Conservation (phyloP, 1,140 invertebrate species). For the Pteromalus puparum region DNA sequence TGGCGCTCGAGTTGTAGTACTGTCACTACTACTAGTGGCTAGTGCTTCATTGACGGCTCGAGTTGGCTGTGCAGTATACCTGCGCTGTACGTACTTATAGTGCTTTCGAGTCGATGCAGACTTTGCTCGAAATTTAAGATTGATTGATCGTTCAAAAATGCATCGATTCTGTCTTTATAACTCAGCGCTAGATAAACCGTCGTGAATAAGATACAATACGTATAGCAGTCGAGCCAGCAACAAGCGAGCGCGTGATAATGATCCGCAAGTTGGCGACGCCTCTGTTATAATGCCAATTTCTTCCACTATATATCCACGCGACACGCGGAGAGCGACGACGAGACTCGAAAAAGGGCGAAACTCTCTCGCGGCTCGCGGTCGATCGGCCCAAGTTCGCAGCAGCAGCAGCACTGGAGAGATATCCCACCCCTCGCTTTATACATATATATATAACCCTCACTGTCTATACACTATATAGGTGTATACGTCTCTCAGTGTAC, state of each 20-base stretch:
- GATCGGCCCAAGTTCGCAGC: slow-evolving; percentile 42
- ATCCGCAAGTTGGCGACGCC: neutral
- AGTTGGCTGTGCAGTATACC: neutral
- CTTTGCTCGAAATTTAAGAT: too few species aligned
- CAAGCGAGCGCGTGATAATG: neutral
- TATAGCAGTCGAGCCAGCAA: neutral
- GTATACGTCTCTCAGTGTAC: slow-evolving; percentile 6
- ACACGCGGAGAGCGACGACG: too few species aligned
- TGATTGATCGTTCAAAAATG: neutral
- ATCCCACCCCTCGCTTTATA: neutral
- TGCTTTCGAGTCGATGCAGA: too few species aligned
- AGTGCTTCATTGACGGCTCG: neutral
- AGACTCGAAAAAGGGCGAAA: neutral
- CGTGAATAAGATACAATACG: too few species aligned
- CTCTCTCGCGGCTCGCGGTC: neutral
- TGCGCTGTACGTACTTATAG: too few species aligned
- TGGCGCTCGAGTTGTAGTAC: neutral
- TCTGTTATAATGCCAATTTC: neutral
- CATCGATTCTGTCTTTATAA: neutral
- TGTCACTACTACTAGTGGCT: neutral
- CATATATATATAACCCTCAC: neutral
- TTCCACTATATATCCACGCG: too few species aligned
- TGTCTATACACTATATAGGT: neutral
- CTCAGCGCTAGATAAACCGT: too few species aligned
- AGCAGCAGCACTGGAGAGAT: neutral